Evolutionary conservation across 2,797 vertebrate species (phyloP).

Genomic region (Balearica regulorum): DNA sequence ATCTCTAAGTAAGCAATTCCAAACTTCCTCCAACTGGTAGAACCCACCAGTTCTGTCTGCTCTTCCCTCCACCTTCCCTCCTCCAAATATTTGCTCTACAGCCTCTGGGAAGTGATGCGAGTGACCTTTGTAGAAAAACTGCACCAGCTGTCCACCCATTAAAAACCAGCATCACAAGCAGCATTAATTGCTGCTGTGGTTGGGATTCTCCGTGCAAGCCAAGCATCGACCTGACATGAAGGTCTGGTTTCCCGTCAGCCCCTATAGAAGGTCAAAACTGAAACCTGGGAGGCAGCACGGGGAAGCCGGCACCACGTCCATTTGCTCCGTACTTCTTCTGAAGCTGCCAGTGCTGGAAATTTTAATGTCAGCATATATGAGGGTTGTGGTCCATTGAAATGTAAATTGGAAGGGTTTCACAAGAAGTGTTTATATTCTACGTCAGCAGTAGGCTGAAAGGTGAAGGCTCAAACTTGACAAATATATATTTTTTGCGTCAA

Average conservation of each 20-base stretch:
- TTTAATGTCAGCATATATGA: background rate
- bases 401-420: background rate
- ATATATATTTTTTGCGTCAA: background rate
- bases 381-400: background rate
- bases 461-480: conserved; percentile 16
- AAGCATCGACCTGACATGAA: background rate
- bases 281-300: background rate
- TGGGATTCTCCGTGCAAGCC: background rate
- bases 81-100: background rate
- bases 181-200: background rate
- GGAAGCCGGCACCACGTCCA: background rate
- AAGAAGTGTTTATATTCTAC: background rate
- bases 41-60: background rate
- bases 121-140: background rate
- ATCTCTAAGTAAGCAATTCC: background rate
- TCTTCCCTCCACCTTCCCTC: background rate
- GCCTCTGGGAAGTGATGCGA: background rate
- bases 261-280: background rate
- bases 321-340: background rate
- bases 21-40: background rate
- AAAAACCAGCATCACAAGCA: background rate
- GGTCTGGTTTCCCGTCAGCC: background rate
- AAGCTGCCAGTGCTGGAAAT: background rate
- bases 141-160: background rate
- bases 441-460: background rate